A percentile compares a stretch with the other conserved stretches of the same genome.
Evolutionary conservation across 2,888 invertebrate species (phyloP).

Genomic region (Glomeris marginata): DNA sequence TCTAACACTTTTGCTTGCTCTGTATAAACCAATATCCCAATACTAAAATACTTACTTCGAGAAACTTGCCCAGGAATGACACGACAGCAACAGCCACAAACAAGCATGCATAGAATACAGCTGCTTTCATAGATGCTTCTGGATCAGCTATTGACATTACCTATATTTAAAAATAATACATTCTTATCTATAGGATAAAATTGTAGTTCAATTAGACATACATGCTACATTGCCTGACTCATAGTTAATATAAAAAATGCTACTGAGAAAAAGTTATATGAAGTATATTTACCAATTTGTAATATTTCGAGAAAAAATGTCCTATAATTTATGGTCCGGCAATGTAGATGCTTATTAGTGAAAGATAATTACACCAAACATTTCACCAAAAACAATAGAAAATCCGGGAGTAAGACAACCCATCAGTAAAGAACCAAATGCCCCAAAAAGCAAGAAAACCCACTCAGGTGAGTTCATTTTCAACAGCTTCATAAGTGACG

Average conservation of each 20-base stretch:
- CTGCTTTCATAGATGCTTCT: constrained; percentile 40
- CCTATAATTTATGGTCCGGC: no score
- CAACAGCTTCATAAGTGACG: constrained; percentile 37
- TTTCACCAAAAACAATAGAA: constrained; percentile 55
- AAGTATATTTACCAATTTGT: no score
- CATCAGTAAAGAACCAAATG: constrained; percentile 44
- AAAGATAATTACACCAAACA: constrained; percentile 48
- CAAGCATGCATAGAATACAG: constrained; percentile 45
- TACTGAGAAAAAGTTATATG: no score
- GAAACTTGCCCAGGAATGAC: constrained; percentile 35
- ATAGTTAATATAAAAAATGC: no score
- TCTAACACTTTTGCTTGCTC: no score
- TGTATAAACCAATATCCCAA: no score
- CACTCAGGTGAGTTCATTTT: constrained; percentile 52
- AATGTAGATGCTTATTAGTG: no score
- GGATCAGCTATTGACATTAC: constrained; percentile 39
- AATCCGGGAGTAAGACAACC: constrained; percentile 59
- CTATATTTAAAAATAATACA: constrained; percentile 27
- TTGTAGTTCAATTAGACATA: no score
- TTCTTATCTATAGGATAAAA: no score
- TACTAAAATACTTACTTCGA: no score
- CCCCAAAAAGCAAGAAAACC: constrained; percentile 45
- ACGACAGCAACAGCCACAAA: constrained; percentile 51
- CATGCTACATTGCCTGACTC: no score
- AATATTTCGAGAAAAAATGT: no score